These are phyloP conservation scores for Oenanthe melanoleuca DNA, from an alignment of 2,113 vertebrate species.

Conservation along the genomic window DNA sequence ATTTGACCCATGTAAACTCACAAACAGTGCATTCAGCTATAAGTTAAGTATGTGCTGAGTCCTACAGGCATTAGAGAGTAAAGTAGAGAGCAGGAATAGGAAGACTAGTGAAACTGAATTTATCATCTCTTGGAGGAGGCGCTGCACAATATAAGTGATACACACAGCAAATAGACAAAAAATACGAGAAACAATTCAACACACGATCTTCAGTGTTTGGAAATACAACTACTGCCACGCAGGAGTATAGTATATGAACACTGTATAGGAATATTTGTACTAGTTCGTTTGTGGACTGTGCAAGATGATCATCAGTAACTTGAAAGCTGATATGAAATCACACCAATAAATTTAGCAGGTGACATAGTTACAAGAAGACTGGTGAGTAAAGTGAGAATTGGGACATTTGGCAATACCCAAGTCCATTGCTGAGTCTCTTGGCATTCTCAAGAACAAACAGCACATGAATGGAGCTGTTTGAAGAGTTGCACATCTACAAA, in stretches of 20 bases:
- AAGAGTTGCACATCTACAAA: background rate
- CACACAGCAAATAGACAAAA: background rate
- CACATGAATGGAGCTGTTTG: background rate
- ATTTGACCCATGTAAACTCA: background rate
- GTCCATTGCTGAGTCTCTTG: background rate
- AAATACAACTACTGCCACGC: background rate
- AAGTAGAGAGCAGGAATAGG: background rate
- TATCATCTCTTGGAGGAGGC: background rate
- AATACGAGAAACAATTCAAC: background rate
- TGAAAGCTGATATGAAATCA: background rate
- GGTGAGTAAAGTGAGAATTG: background rate
- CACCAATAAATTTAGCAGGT: background rate
- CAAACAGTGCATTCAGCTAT: background rate
- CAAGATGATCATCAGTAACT: background rate
- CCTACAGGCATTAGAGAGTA: background rate
- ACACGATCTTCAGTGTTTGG: background rate
- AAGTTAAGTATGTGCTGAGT: background rate
- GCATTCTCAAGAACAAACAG: background rate
- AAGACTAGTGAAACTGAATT: background rate
- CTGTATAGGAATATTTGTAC: background rate
- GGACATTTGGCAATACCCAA: background rate
- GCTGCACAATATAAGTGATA: background rate
- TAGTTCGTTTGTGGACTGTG: background rate
- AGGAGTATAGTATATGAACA: background rate
- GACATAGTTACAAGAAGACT: background rate